phyloP scores from a whole-genome alignment of 2,797 vertebrate genomes.

The Prionace glauca region DNA sequence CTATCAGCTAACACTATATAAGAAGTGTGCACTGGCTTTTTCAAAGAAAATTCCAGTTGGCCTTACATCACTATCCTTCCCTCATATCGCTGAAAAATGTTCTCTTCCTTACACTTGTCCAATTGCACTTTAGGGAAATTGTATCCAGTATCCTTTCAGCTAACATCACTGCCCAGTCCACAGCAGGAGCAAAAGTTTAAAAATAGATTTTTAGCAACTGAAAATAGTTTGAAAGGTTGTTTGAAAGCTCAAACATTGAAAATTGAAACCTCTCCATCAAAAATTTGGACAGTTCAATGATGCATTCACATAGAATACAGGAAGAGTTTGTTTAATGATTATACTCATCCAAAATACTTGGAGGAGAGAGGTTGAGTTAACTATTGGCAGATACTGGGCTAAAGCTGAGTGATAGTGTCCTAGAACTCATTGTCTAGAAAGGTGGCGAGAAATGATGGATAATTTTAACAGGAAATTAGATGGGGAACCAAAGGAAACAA shows the following conservation, averaged over 20 bases:
- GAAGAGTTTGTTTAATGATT: not conserved
- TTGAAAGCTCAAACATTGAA: not conserved
- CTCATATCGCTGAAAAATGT: no score
- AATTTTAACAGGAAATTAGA: no score
- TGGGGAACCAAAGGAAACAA: not conserved
- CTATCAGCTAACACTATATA: no score
- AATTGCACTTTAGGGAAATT: no score
- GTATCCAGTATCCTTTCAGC: no score
- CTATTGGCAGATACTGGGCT: not conserved
- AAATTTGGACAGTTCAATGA: not conserved
- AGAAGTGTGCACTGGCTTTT: no score
- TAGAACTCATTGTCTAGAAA: not conserved
- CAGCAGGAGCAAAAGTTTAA: not conserved
- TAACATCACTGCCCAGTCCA: no score
- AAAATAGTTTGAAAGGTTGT: not conserved
- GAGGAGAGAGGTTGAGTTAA: not conserved
- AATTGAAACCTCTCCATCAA: not conserved
- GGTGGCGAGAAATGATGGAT: not conserved
- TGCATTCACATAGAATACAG: not conserved
- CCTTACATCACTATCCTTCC: no score
- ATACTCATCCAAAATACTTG: not conserved
- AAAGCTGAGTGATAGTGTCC: not conserved
- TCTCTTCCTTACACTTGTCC: no score
- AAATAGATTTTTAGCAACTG: not conserved
- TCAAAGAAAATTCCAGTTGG: no score